Evolutionary conservation across 2,113 vertebrate genomes (phyloP), one percentile per base, ranked within the genome.

Genomic region (Noturus placidus): DNA sequence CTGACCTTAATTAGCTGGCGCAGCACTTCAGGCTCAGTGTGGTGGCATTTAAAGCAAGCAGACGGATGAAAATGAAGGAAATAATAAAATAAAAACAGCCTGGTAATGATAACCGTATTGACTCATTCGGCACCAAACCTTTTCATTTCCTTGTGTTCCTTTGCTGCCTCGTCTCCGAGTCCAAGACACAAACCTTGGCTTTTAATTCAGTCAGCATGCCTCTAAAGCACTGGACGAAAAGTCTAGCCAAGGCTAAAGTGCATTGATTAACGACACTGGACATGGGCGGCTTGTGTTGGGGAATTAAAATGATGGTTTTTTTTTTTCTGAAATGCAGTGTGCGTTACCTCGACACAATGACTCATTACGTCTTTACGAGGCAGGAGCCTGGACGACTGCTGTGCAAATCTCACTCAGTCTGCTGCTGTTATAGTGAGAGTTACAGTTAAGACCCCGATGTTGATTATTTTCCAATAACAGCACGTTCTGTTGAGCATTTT

Each of bases 21-120:
- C 63, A 59, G 82, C 86, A 86, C 56, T 46, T 13, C 67, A 25
- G 77, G 80, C 77, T 91, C 74, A n/a, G 59, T 87, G 89, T 90
- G 92, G 86, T 94, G 94, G 92, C 92, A 92, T 94, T 94, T 94
- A 87, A 87, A 88, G 89, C 91, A 87, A 7, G 77, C 89, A 70
- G 88, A 83, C 72, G 83, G 87, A 89, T 89, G 91, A 91, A 89
- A 89, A 89, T 74, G 74, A 80, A 35, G 5, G 3, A 80, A 80
- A 35, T 33, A 35, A 80, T 80, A 22, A 30, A 56, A 35, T 59
- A 11, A 22, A 80, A 72, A 91, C 87, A 89, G 89, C 86, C 81
- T 65, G 38, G 88, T 88, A 90, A 92, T 92, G 88, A 93, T 90
- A 88, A 90, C 84, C 89, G 87, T 91, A 90, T 91, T 86, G 86